Base-by-base conservation (phyloP, 2,113 vertebrate species). In the Psephotus haematonotus region DNA sequence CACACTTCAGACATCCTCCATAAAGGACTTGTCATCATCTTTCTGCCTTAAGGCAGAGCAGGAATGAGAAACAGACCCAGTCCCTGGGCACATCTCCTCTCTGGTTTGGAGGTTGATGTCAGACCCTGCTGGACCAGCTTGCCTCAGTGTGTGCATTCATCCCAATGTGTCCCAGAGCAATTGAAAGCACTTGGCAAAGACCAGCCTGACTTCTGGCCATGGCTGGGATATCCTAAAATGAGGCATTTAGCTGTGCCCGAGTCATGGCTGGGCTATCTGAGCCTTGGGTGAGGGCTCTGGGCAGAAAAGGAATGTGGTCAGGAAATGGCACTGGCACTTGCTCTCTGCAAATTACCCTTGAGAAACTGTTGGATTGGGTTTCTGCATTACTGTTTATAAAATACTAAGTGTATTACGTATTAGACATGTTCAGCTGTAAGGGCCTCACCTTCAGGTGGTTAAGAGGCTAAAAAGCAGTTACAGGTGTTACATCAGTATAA, bases 1-100 rank as follows among this genome's bases (percentile, higher is more conserved):
- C 0, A 4, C 3, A 0, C 8, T 64, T 68, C 47, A 43, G 67
- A 5, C 17, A 16, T 59, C 11, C 9, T 33, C 37, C 17, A 7
- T 35, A 9, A 55, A 67, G 13, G 13, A 9, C 10, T 7, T 41
- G 29, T 52, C 10, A 12, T 19, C 24, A 31, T 76, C 14, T 7
- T 76, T 10, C 57, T 88, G 28, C n/a, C 37, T 55, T 52, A 2
- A 14, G 67, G 63, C 25, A 68, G 43, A 79, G 39, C 24, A 53
- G 39, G 33, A 60, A 10, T 2, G 4, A 52, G 44, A 23, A 69
- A 23, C 72, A 84, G 55, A 6, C 11, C 10, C 49, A 57, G n/a
- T 29, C 23, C 41, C 7, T 43, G 33, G 39, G 17, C 19, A 17
- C 11, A 2, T 47, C 22, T 60, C 3, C 55, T 59, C 8, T 64